Base-by-base conservation (phyloP, 2,113 vertebrate genomes). In the Sisor rabdophorus region DNA sequence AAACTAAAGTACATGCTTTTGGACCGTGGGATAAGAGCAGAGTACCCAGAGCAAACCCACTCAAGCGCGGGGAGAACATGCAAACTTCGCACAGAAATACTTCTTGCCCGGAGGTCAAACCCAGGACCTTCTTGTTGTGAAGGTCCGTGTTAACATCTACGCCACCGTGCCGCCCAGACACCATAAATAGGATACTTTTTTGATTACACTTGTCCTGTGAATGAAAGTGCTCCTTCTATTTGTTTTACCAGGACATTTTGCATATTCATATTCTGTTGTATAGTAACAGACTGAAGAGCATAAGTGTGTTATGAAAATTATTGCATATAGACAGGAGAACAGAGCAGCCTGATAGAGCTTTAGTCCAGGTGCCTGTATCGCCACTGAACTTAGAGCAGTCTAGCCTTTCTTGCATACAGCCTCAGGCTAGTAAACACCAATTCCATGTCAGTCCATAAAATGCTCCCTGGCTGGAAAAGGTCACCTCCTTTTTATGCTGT, bases 391-490 rank as follows among this genome's bases (percentile, higher is more conserved):
- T 28, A 36, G 71, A 75, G 83, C 80, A 80, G 84, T 78, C 80
- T 75, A 77, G 32, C 80, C 71, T 77, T 84, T 84, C 73, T 19
- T 60, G 81, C 85, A 82, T 79, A 71, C 26, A 72, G 84, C 84
- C 74, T 67, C n/a, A 83, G 85, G 88, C 86, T 83, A 72, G 80
- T 86, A 90, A 88, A 89, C 84, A 90, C 82, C 87, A 87, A 90
- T 90, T 87, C 85, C 82, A 80, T 79, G 85, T 87, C 88, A 85
- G 85, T 80, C 80, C 82, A 81, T 77, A 84, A 89, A 90, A 87
- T 80, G 86, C 86, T 90, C 89, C 85, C 83, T 87, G 78, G 84
- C 85, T 81, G 81, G 84, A 91, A 90, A 92, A 91, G 90, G 90
- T 91, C 89, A 91, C 83, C 82, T 56, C 79, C 82, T 85, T 68